phyloP scores from a whole-genome alignment of 2,888 invertebrate species.

The Lapara coniferarum region DNA sequence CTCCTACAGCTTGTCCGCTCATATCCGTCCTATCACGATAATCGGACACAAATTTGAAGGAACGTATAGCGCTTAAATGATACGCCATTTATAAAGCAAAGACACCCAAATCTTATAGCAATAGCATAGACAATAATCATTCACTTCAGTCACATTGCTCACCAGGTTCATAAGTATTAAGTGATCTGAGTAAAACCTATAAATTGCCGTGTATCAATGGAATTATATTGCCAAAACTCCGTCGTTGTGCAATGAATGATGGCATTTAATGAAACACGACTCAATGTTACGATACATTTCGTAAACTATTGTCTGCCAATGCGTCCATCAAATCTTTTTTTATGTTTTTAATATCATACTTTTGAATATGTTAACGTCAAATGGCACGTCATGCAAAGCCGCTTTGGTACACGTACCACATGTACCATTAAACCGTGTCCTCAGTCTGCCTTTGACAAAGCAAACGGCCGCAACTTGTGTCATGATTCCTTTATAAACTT shows the following conservation, averaged over 20 bases:
- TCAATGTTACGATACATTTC: not conserved
- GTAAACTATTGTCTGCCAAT: not conserved
- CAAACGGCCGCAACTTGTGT: conserved; percentile 33
- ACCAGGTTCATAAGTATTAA: not conserved
- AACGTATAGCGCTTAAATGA: too few relatives aligned
- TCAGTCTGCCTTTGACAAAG: not conserved
- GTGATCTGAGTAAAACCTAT: not conserved
- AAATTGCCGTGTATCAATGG: not conserved
- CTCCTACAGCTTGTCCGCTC: too few relatives aligned
- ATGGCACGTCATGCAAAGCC: not conserved
- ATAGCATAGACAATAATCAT: too few relatives aligned
- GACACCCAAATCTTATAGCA: too few relatives aligned
- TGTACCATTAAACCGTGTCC: conserved; percentile 7
- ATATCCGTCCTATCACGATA: too few relatives aligned
- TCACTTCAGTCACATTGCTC: too few relatives aligned
- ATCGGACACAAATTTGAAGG: too few relatives aligned
- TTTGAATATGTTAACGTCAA: not conserved
- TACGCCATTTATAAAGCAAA: too few relatives aligned
- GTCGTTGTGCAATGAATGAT: not conserved
- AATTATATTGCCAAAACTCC: not conserved
- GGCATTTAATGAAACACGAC: conserved; percentile 11
- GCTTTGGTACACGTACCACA: not conserved
- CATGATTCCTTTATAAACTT: conserved; percentile 35
- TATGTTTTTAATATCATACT: not conserved
- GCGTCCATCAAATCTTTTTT: not conserved